These are phyloP conservation scores for Drosophila austrosaltans DNA, from an alignment of 2,888 invertebrate genomes.

Conservation along the genomic window DNA sequence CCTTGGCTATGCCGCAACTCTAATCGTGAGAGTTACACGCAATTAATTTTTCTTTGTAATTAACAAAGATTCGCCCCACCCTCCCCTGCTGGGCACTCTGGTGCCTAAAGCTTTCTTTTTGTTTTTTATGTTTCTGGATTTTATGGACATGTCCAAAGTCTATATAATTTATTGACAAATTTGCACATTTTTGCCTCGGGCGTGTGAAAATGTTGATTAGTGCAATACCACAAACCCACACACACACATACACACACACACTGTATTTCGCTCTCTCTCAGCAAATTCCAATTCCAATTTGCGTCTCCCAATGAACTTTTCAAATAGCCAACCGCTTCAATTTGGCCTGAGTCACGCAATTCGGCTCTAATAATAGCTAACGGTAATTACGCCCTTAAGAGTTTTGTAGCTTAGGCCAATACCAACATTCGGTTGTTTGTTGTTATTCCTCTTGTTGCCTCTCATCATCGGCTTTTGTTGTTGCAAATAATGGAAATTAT, in stretches of 20 bases:
- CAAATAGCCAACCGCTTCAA: slow-evolving; percentile 43
- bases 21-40: slow-evolving; percentile 74
- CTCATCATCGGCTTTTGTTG: slow-evolving; percentile 44
- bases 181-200: slow-evolving; percentile 51
- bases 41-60: slow-evolving; percentile 77
- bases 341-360: slow-evolving; percentile 45
- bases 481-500: slow-evolving; percentile 71
- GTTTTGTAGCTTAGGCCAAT: slow-evolving; percentile 39
- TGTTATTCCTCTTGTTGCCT: slow-evolving; percentile 21
- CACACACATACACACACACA: not conserved
- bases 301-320: slow-evolving; percentile 45
- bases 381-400: slow-evolving; percentile 65
- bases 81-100: slow-evolving; percentile 14
- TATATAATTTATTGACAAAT: slow-evolving; percentile 74
- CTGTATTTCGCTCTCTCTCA: slow-evolving; percentile 11
- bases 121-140: slow-evolving; percentile 66
- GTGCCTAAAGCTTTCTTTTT: slow-evolving; percentile 21
- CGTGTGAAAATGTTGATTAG: slow-evolving; percentile 58
- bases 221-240: slow-evolving; percentile 23
- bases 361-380: slow-evolving; percentile 61
- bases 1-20: slow-evolving; percentile 55
- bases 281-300: slow-evolving; percentile 67
- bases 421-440: slow-evolving; percentile 6
- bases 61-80: slow-evolving; percentile 51
- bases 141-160: slow-evolving; percentile 59